These are phyloP conservation scores for Entomobrya proxima DNA, from an alignment of 2,888 invertebrate species.

Conservation along the genomic window DNA sequence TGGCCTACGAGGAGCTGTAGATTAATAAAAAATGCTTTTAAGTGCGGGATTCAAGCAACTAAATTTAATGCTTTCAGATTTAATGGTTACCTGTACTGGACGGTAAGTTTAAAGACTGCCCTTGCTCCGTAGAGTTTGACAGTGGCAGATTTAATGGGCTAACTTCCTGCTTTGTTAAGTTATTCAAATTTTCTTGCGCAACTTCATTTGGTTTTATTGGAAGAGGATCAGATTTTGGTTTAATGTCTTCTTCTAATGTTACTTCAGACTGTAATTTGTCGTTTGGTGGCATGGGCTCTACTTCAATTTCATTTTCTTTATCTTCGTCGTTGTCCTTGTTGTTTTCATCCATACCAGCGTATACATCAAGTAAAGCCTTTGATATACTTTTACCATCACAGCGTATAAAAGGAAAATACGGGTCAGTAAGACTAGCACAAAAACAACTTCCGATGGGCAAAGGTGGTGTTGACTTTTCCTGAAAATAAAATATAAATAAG, in stretches of 20 bases:
- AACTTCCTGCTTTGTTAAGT: no score
- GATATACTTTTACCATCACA: conserved; percentile 86
- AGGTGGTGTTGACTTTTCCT: conserved; percentile 38
- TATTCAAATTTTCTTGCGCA: no score
- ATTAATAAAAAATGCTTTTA: background rate
- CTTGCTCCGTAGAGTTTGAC: no score
- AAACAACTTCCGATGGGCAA: conserved; percentile 26
- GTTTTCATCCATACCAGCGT: conserved; percentile 46
- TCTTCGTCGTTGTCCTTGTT: conserved; percentile 46
- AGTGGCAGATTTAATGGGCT: no score
- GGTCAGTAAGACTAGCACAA: conserved; percentile 82
- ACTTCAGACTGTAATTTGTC: background rate
- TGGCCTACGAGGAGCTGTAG: conserved; percentile 63
- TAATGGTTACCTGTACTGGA: background rate
- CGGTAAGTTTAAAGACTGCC: no score
- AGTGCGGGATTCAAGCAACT: background rate
- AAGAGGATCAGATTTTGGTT: no score
- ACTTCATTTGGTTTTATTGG: no score
- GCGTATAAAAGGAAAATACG: conserved; percentile 86
- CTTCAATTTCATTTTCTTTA: conserved; percentile 54
- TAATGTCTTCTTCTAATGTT: background rate
- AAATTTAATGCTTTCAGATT: no score
- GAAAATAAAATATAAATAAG: background rate
- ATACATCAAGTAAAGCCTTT: conserved; percentile 82
- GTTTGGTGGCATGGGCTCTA: conserved; percentile 9